phyloP scores from a whole-genome alignment of 2,113 vertebrate genomes.

The Galbula dea region DNA sequence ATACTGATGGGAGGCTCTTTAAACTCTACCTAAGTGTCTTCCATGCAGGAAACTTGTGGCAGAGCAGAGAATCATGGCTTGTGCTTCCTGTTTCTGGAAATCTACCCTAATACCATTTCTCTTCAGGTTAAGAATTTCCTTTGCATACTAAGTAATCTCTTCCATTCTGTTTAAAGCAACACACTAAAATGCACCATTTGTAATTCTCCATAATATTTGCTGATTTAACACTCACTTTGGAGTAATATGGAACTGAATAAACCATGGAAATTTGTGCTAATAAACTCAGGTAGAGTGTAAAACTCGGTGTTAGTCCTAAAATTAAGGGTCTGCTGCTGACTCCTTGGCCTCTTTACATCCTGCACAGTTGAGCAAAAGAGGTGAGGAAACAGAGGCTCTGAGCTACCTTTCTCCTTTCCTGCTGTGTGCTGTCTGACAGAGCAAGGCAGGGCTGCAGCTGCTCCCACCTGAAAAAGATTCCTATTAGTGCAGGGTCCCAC shows the following conservation, averaged over 20 bases:
- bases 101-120: conserved; percentile 13
- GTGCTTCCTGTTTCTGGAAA: neutral
- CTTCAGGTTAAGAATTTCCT: conserved; percentile 34
- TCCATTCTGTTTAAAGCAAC: conserved; percentile 47
- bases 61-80: neutral
- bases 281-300: conserved; percentile 20
- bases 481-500: neutral
- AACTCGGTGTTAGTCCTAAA: neutral
- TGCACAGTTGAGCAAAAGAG: neutral
- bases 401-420: neutral
- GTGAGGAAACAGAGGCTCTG: neutral
- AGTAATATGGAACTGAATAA: conserved; percentile 34
- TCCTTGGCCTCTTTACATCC: neutral
- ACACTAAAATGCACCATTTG: conserved; percentile 33
- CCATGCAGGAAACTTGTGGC: neutral
- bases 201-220: conserved; percentile 10
- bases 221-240: conserved; percentile 54
- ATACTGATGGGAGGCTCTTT: neutral
- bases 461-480: neutral
- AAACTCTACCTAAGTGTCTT: neutral
- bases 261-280: conserved; percentile 7
- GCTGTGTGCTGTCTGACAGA: neutral
- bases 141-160: conserved; percentile 40
- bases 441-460: neutral
- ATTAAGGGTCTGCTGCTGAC: neutral